Base-by-base conservation (phyloP, 2,113 vertebrate species). In the Dicentrarchus labrax region DNA sequence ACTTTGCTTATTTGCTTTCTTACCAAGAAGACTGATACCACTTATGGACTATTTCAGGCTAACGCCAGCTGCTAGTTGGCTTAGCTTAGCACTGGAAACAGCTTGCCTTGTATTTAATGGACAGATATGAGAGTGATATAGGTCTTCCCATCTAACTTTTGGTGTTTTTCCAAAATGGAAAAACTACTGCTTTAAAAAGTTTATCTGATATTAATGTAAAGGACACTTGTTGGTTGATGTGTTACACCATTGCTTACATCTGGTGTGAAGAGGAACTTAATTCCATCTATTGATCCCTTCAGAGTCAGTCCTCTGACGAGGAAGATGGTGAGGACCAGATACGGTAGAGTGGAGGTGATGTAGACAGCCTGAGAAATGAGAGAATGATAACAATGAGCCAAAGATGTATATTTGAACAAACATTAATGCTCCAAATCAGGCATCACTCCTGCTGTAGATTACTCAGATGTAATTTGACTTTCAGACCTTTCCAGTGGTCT, bases 401-500 rank as follows among this genome's bases (percentile, higher is more conserved):
- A 38, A 24, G 4, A 38, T 15, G 16, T 36, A 6, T 10, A 16
- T 74, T 38, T 73, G 13, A 85, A 53, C 13, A 47, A 62, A 8
- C 3, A 16, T 1, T 8, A 53, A 53, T 4, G 5, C 22, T 43
- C 8, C 0, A 1, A 47, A 12, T 10, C 39, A 3, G 43, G 8
- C 22, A 47, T 65, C 24, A 11, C 11, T 36, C 21, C 15, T 22
- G n/a, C 4, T n/a, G 60, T 22, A 24, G 4, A 67, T 39, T n/a
- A 56, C 16, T 61, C 39, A 36, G 0, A 51, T 16, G 30, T 36
- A 10, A 13, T 53, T 8, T 7, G 48, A 47, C 53, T 50, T 45
- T 69, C 80, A 78, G 4, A 99, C 98, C 98, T 99, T 99, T 84
- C 98, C 98, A 0, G 96, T 96, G 67, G 98, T 99, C 95, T 99